Base-by-base conservation (phyloP, 1,140 invertebrate species). In the Pachyrhynchus sulphureomaculatus region DNA sequence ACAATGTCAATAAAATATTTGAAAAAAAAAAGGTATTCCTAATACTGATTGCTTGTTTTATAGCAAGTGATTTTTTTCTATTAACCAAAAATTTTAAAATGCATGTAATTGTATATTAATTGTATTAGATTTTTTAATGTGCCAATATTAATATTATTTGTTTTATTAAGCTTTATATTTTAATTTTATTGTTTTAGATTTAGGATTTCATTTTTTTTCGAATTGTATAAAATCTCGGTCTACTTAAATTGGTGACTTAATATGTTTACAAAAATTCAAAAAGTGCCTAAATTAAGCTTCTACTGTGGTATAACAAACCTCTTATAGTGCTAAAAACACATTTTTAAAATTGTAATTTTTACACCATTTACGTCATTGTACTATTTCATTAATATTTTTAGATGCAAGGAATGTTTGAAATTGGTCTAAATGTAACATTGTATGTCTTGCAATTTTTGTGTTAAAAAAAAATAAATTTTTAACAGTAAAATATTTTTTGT, bases 1-100 rank as follows among this genome's bases (percentile, higher is more conserved):
- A n/a, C n/a, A n/a, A n/a, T n/a, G n/a, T n/a, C n/a, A n/a, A n/a
- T n/a, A n/a, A n/a, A n/a, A n/a, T n/a, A 29, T 29, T 6, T 29
- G 5, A 2, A 9, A 29, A 29, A 29, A 29, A 9, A 10, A 10
- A 6, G 12, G 5, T 29, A 29, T 29, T 29, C 12, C 12, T 29
- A 29, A 29, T 29, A 29, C 8, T 10, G 26, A 29, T 6, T 29
- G 13, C n/a, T 42, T 42, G 39, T 20, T 15, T 42, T 20, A 20
- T 17, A 17, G 21, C 39, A 42, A 42, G 39, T 42, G 10, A 23
- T 34, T 42, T 15, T 24, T 21, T 48, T 48, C 20, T 23, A 42
- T 48, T 62, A 55, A 62, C 60, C 60, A 62, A 62, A 62, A 53
- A 55, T 34, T 33, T 51, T 51, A 51, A 49, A 13, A 32, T 51